These are phyloP conservation scores for Scleropages formosus DNA, from an alignment of 2,797 vertebrate genomes.

Conservation along the genomic window DNA sequence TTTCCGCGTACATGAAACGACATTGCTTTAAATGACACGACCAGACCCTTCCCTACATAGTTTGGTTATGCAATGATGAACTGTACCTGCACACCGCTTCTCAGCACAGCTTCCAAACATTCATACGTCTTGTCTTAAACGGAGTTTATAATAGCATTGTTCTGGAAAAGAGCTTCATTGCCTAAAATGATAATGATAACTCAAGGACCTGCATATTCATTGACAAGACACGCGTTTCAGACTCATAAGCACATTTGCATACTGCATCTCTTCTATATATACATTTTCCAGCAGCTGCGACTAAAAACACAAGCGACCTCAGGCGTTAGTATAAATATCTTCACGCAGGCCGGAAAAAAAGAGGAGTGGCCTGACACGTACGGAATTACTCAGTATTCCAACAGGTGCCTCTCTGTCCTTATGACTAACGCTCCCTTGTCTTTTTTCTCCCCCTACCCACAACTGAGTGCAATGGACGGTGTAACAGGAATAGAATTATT, in stretches of 20 bases:
- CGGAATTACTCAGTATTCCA: slow-evolving; percentile 22
- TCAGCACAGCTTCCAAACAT: neutral
- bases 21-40: too few relatives aligned
- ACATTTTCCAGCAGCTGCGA: slow-evolving; percentile 32
- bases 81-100: neutral
- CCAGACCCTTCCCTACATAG: too few relatives aligned
- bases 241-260: slow-evolving; percentile 12
- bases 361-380: slow-evolving; percentile 15
- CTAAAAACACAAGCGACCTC: slow-evolving; percentile 15
- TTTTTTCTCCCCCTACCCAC: neutral
- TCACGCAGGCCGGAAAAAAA: slow-evolving; percentile 11
- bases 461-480: neutral
- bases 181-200: too few relatives aligned
- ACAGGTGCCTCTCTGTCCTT: neutral
- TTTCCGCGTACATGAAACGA: too few relatives aligned
- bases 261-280: slow-evolving; percentile 30
- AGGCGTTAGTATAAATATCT: slow-evolving; percentile 31
- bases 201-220: too few relatives aligned
- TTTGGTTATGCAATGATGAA: too few relatives aligned
- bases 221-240: too few relatives aligned
- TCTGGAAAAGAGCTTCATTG: too few relatives aligned
- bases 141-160: too few relatives aligned
- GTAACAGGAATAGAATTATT: neutral
- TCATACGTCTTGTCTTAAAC: neutral
- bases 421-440: neutral